Evolutionary conservation across 2,888 invertebrate species (phyloP).

Genomic region (Glyphotaelius pellucidus): DNA sequence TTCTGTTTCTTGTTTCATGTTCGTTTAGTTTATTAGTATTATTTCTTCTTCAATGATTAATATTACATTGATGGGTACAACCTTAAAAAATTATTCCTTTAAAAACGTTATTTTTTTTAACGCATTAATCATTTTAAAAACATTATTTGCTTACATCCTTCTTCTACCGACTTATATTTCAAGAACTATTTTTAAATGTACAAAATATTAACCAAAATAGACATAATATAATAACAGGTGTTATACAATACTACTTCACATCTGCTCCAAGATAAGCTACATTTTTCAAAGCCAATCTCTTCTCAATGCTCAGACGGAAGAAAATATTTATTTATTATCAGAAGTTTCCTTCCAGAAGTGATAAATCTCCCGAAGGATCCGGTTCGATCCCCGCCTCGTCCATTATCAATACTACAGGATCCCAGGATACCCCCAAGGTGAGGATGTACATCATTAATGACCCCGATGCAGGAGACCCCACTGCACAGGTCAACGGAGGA

Average conservation of each 20-base stretch:
- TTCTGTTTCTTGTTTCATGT: too few relatives aligned
- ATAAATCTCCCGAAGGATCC: conserved; percentile 46
- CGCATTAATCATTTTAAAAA: not conserved
- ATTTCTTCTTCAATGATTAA: too few relatives aligned
- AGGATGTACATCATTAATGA: conserved; percentile 66
- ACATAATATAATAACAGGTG: not conserved
- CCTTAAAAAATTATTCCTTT: too few relatives aligned
- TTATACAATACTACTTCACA: not conserved
- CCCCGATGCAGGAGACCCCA: conserved; percentile 57
- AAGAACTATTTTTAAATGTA: not conserved
- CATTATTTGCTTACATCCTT: not conserved
- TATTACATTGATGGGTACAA: too few relatives aligned
- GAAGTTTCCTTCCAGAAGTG: not conserved
- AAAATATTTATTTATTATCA: not conserved
- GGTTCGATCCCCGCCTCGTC: conserved; percentile 71
- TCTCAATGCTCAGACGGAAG: not conserved
- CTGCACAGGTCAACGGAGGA: conserved; percentile 49
- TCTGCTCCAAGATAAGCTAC: not conserved
- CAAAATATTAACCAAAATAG: too few relatives aligned
- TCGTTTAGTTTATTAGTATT: too few relatives aligned
- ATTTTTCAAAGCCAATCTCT: not conserved
- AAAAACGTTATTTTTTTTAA: too few relatives aligned
- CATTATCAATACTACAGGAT: conserved; percentile 70
- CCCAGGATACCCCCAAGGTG: conserved; percentile 54
- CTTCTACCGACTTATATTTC: not conserved